Conservation (phyloP, 2,888 invertebrate species). For the Zootermopsis nevadensis region DNA sequence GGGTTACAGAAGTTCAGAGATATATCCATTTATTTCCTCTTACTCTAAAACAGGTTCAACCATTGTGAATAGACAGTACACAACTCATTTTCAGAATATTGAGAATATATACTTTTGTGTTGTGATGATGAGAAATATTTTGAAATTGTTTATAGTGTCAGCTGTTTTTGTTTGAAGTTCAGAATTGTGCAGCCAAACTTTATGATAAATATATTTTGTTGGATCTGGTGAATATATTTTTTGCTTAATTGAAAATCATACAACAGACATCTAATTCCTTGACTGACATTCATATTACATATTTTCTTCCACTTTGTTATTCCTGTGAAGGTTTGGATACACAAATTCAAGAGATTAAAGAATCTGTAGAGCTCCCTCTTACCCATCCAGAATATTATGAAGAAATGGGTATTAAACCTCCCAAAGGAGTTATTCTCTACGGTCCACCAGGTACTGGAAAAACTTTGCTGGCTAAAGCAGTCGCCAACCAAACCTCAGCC, state of each 20-base stretch:
- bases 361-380: slow-evolving; percentile 97
- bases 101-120: too few relatives aligned
- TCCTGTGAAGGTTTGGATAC: slow-evolving; percentile 78
- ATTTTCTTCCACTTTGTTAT: background rate
- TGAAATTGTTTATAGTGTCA: too few relatives aligned
- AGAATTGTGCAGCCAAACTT: too few relatives aligned
- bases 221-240: background rate
- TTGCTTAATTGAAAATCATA: background rate
- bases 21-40: too few relatives aligned
- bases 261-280: background rate
- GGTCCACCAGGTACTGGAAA: slow-evolving; percentile 99
- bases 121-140: too few relatives aligned
- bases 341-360: slow-evolving; percentile 98
- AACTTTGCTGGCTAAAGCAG: slow-evolving; percentile 97
- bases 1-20: too few relatives aligned
- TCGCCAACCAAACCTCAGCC: slow-evolving; percentile 99
- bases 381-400: slow-evolving; percentile 99
- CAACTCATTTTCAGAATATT: too few relatives aligned
- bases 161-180: too few relatives aligned
- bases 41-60: too few relatives aligned
- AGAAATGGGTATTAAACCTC: slow-evolving; percentile 99
- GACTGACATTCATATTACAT: background rate
- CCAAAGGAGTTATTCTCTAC: slow-evolving; percentile 98
- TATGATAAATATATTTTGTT: too few relatives aligned
- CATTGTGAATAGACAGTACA: too few relatives aligned